A percentile compares a stretch with the other conserved stretches of the same genome.
Evolutionary conservation across 2,113 vertebrate genomes (phyloP).

Genomic region (Egretta garzetta): DNA sequence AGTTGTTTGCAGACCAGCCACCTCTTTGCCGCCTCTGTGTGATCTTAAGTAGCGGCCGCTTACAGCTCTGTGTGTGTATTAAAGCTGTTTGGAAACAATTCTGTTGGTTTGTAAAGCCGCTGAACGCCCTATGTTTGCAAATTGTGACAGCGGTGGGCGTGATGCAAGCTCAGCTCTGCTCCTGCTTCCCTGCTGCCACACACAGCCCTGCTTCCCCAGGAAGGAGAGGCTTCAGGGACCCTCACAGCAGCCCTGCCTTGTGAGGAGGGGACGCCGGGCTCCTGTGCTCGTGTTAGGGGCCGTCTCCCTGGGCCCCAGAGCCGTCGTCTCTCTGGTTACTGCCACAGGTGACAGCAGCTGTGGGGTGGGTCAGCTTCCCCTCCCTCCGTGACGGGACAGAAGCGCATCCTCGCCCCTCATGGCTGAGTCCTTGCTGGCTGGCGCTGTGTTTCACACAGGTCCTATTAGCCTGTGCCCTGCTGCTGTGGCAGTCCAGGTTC

Average conservation of each 20-base stretch:
- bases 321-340: neutral
- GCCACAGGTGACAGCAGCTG: neutral
- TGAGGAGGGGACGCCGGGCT: accelerated
- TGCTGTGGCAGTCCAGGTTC: neutral
- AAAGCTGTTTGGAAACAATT: neutral
- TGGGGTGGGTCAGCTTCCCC: accelerated
- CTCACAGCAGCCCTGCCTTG: neutral
- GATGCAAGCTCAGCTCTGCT: neutral
- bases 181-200: neutral
- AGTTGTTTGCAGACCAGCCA: neutral
- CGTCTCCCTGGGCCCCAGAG: accelerated
- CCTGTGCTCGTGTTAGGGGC: neutral
- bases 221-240: neutral
- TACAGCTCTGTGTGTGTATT: neutral
- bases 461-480: neutral
- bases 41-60: neutral
- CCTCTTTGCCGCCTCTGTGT: neutral
- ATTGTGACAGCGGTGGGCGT: neutral
- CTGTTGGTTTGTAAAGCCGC: neutral
- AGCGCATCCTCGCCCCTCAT: neutral
- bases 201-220: neutral
- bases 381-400: neutral
- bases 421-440: neutral
- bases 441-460: accelerated
- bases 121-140: neutral